Evolutionary conservation across 2,797 vertebrate genomes (phyloP).

Genomic region (Neosilurus hyrtlii): DNA sequence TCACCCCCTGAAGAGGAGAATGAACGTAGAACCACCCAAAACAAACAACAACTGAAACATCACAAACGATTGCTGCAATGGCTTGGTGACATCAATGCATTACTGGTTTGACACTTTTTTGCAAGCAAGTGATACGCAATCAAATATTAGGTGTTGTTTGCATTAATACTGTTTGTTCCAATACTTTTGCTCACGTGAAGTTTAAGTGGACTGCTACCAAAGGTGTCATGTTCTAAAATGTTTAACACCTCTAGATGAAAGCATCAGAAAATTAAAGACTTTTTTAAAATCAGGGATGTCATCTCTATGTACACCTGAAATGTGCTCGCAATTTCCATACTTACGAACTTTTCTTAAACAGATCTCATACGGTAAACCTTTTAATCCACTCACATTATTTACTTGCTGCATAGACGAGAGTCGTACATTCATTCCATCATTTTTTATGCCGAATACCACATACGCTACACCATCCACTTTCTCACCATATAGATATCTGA

Average conservation of each 20-base stretch:
- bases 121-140: not conserved
- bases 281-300: no score
- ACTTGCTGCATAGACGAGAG: constrained; percentile 69
- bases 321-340: not conserved
- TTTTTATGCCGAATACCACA: constrained; percentile 71
- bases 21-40: not conserved
- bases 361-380: not conserved
- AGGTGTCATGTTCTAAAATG: no score
- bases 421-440: constrained; percentile 64
- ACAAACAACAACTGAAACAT: not conserved
- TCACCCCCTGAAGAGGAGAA: not conserved
- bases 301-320: not conserved
- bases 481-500: constrained; percentile 70
- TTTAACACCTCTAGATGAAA: no score
- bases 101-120: no score
- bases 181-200: not conserved
- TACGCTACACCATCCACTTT: constrained; percentile 72
- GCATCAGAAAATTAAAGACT: no score
- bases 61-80: no score
- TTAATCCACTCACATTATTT: constrained; percentile 62
- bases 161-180: not conserved
- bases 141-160: not conserved
- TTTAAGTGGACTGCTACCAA: no score
- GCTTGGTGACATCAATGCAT: no score
- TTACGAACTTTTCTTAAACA: not conserved